Base-by-base conservation (phyloP, 1,140 invertebrate species). In the Teleogryllus occipitalis region DNA sequence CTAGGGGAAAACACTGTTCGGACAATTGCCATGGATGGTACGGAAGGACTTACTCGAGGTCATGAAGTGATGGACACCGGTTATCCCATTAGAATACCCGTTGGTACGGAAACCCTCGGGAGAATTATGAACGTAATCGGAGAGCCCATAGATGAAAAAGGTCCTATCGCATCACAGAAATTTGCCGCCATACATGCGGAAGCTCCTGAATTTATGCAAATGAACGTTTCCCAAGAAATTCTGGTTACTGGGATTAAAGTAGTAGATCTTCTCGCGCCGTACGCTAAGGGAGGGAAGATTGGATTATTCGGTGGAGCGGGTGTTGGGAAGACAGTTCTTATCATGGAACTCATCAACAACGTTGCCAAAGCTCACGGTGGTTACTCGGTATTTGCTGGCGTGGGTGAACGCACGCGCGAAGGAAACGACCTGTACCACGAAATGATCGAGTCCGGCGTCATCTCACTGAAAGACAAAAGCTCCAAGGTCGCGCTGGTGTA, bases 291-390 rank as follows among this genome's bases (percentile, higher is more conserved):
- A 88, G 98, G 98, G 88, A 99, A 99, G 88, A 99, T 99, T 88
- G 98, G 93, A 87, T 89, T 99, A 22, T 99, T 99, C 85, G 98
- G 98, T 82, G 98, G 98, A 87, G 98, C 98, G 83, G 98, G 98
- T 86, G 98, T 99, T 82, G 98, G 98, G 79, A 99, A 99, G 89
- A 99, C 98, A 88, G 98, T 99, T 88, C 89, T 99, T 81, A 99
- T 99, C 89, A 99, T 99, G 98, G 98, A 99, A 88, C 90, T 99
- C 82, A 99, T 99, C 85, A 99, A 99, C 91, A 99, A 99, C 84
- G 96, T 99, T 18, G 98, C 98, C 82, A 99, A 99, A 87, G 97
- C 98, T 84, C 98, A 99, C 87, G 98, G 98, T 92, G 98, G 98
- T 93, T 99, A 99, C 88, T 99, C 98, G 4, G 98, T 99, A 80